Conservation (phyloP, 2,113 vertebrate species). For the Todiramphus saurophagus region DNA sequence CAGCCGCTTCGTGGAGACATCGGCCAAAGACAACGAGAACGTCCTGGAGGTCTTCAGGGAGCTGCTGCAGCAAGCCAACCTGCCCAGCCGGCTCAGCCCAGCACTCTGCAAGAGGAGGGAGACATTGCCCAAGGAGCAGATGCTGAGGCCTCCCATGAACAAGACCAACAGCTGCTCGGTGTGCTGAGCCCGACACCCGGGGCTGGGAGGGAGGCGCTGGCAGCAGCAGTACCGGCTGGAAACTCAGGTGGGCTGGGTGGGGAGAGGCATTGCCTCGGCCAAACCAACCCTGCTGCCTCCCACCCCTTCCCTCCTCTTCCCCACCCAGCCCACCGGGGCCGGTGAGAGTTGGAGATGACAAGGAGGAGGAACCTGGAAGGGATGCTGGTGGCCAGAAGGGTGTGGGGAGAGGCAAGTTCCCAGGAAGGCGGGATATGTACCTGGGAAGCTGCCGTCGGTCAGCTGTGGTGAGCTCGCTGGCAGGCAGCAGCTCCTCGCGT, state of each 20-base stretch:
- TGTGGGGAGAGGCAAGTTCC: neutral
- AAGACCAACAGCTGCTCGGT: conserved; percentile 91
- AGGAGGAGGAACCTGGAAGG: neutral
- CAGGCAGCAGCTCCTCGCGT: neutral
- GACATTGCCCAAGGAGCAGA: conserved; percentile 83
- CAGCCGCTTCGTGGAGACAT: conserved; percentile 86
- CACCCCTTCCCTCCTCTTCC: neutral
- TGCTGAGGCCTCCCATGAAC: conserved; percentile 87
- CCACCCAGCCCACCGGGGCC: neutral
- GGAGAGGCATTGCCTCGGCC: neutral
- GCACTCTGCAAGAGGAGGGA: conserved; percentile 84
- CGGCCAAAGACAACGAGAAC: conserved; percentile 87
- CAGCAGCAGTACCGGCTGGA: neutral
- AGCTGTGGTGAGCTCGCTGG: neutral
- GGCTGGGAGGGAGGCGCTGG: neutral
- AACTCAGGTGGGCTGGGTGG: conserved; percentile 35
- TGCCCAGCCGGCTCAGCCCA: conserved; percentile 84
- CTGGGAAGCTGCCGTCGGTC: accelerated
- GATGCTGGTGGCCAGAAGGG: neutral
- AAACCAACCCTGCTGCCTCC: neutral
- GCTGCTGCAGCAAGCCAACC: conserved; percentile 85
- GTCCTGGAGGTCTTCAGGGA: conserved; percentile 88
- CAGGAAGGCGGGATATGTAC: neutral
- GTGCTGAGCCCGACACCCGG: conserved; percentile 65
- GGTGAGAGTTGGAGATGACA: neutral